Evolutionary conservation across 2,797 vertebrate genomes (phyloP).

Genomic region (Enoplosus armatus): DNA sequence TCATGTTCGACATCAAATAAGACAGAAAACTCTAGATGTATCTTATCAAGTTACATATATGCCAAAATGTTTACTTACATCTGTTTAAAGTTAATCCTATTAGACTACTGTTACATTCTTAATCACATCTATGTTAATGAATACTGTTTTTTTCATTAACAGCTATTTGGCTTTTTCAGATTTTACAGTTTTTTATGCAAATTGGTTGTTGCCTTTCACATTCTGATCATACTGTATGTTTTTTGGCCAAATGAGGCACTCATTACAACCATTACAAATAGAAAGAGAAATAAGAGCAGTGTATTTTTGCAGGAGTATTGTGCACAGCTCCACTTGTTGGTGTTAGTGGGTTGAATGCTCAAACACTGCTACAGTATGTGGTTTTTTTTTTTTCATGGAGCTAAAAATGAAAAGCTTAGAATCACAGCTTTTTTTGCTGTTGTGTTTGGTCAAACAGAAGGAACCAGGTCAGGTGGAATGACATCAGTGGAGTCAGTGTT

Average conservation of each 20-base stretch:
- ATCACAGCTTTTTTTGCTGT: slow-evolving; percentile 25
- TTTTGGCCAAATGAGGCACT: background rate
- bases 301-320: slow-evolving; percentile 1
- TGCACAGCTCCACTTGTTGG: slow-evolving; percentile 2
- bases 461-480: slow-evolving; percentile 73
- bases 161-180: background rate
- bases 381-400: slow-evolving; percentile 10
- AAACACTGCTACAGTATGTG: slow-evolving; percentile 4
- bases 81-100: slow-evolving; percentile 3
- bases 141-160: background rate
- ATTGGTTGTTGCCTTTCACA: background rate
- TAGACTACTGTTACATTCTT: background rate
- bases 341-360: slow-evolving; percentile 1
- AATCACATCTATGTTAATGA: slow-evolving; percentile 9
- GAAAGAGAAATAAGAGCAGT: background rate
- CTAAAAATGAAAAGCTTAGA: slow-evolving; percentile 36
- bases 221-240: background rate
- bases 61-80: background rate
- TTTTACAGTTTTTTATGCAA: background rate
- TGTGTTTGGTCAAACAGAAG: slow-evolving; percentile 62
- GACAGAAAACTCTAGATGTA: slow-evolving; percentile 17
- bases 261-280: background rate
- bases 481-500: slow-evolving; percentile 63
- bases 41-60: slow-evolving; percentile 5
- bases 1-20: slow-evolving; percentile 21